A percentile compares a stretch with the other conserved stretches of the same genome.
These are phyloP conservation scores for Musca vetustissima DNA, from an alignment of 1,140 invertebrate species.

Conservation along the genomic window DNA sequence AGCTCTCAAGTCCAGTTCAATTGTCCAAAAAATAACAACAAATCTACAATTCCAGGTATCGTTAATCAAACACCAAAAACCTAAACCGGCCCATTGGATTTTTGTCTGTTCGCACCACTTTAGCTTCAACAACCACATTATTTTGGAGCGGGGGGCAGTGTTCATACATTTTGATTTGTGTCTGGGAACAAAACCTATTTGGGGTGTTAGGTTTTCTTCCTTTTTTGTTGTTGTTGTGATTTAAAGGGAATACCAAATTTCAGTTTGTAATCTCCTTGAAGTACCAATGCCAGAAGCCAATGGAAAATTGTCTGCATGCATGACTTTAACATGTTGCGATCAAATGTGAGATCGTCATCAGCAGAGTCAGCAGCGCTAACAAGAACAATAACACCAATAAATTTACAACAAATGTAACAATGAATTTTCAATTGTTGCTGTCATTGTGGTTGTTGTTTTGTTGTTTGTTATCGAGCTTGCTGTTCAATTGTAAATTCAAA, in stretches of 20 bases:
- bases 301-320: slow-evolving; percentile 11
- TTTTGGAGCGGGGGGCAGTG: not conserved
- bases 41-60: slow-evolving; percentile 15
- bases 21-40: not conserved
- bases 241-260: no score
- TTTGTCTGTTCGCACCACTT: slow-evolving; percentile 15
- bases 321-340: slow-evolving; percentile 18
- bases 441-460: not conserved
- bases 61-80: slow-evolving; percentile 11
- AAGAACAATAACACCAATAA: not conserved
- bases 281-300: slow-evolving; percentile 23
- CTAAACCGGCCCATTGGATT: not conserved
- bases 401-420: slow-evolving; percentile 3
- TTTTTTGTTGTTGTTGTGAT: no score
- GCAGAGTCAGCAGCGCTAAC: not conserved
- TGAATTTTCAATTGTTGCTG: slow-evolving; percentile 1
- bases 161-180: not conserved
- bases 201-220: no score
- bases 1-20: not conserved
- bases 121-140: no score
- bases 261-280: not conserved
- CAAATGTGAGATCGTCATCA: not conserved
- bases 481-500: slow-evolving; percentile 21
- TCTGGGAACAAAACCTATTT: no score
- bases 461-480: no score